Percentiles rank a stretch among this genome's conserved stretches.
phyloP scores from a whole-genome alignment of 2,113 vertebrate species.

The Corythaixoides concolor region DNA sequence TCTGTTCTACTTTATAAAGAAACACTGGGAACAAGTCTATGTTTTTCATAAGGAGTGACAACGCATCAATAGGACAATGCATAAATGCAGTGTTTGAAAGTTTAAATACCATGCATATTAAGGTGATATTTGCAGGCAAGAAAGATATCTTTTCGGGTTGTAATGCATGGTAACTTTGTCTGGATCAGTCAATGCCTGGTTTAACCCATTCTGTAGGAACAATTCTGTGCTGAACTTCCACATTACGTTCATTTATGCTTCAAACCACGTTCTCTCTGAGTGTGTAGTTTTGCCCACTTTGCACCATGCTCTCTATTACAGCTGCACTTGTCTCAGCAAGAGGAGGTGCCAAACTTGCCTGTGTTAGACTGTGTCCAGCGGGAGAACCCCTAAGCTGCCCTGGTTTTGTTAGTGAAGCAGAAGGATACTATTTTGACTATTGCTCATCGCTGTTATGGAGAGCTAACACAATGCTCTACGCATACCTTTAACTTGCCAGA shows the following conservation, averaged over 20 bases:
- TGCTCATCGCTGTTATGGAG: background rate
- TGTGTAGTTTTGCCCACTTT: background rate
- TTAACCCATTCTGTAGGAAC: background rate
- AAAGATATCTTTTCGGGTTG: background rate
- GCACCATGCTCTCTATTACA: accelerated
- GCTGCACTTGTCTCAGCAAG: background rate
- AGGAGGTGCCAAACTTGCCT: accelerated
- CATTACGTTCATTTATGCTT: background rate
- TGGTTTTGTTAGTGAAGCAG: background rate
- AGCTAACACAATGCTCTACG: background rate
- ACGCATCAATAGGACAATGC: background rate
- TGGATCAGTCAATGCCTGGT: background rate
- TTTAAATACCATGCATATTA: background rate
- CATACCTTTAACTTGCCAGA: background rate
- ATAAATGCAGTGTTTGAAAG: background rate
- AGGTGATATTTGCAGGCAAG: background rate
- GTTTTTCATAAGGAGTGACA: background rate
- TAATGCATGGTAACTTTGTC: background rate
- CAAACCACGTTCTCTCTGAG: background rate
- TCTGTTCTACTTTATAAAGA: background rate
- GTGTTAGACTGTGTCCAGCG: background rate
- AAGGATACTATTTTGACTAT: background rate
- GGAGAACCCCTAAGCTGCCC: background rate
- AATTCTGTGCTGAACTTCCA: background rate
- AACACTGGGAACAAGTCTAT: background rate